A percentile compares a stretch with the other conserved stretches of the same genome.
These are phyloP conservation scores for Drosophila peninsularis DNA, from an alignment of 2,888 invertebrate species.

Conservation along the genomic window DNA sequence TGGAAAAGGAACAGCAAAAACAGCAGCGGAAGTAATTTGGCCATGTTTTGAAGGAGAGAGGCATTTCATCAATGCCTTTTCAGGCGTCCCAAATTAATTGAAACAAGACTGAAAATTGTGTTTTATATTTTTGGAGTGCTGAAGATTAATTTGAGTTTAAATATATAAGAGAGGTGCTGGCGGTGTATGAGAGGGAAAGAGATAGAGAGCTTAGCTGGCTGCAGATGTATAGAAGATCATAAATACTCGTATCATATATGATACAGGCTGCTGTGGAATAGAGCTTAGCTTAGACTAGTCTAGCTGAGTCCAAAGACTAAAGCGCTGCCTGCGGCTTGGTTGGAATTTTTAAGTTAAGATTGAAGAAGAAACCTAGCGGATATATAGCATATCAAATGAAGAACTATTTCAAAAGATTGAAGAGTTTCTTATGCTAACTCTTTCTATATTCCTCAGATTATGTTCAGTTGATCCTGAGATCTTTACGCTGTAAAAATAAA, in stretches of 20 bases:
- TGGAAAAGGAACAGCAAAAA: not conserved
- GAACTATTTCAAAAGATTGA: not conserved
- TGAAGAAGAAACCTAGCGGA: too few species aligned
- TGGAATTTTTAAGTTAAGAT: too few species aligned
- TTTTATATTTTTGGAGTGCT: not conserved
- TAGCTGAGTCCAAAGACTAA: too few species aligned
- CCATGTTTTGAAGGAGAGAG: conserved; percentile 12
- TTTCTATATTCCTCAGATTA: not conserved
- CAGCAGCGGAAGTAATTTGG: conserved; percentile 55
- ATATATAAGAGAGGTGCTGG: not conserved
- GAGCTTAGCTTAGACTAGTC: too few species aligned
- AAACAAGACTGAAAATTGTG: not conserved
- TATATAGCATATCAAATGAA: too few species aligned
- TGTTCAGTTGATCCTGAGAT: too few species aligned
- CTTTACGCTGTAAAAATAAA: not conserved
- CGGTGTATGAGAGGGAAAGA: not conserved
- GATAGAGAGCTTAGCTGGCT: not conserved
- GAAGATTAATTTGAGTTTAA: not conserved
- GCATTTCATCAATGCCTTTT: not conserved
- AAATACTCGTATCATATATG: too few species aligned
- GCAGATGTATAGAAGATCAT: not conserved
- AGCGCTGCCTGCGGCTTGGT: too few species aligned
- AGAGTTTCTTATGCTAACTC: not conserved
- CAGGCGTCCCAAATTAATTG: not conserved
- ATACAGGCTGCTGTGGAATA: too few species aligned